These are phyloP conservation scores for Stigmatopora argus DNA, from an alignment of 2,113 vertebrate species.

Conservation along the genomic window DNA sequence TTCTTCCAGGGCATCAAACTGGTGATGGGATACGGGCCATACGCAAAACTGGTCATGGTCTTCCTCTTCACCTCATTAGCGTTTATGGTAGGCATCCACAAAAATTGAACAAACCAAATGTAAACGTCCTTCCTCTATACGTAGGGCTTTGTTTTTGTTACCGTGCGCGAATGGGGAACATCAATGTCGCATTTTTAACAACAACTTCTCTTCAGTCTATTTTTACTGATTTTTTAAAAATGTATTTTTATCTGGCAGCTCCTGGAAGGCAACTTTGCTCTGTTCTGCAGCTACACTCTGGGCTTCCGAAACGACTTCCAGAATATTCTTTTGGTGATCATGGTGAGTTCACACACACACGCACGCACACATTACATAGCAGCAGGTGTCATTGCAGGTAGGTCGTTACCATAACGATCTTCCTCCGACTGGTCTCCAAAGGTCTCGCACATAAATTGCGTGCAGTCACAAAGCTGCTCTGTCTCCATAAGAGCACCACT, in stretches of 20 bases:
- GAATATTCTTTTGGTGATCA: conserved; percentile 92
- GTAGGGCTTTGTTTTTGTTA: background rate
- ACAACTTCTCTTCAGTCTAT: background rate
- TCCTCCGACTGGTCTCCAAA: conserved; percentile 24
- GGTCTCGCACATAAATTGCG: conserved; percentile 33
- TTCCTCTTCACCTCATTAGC: conserved; percentile 94
- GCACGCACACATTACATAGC: background rate
- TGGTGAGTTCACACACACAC: conserved; percentile 71
- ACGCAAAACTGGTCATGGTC: conserved; percentile 84
- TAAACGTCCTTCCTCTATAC: background rate
- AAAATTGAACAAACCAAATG: background rate
- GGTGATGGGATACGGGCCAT: conserved; percentile 87
- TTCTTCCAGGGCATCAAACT: conserved; percentile 84
- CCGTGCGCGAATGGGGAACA: too few species aligned
- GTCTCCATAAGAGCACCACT: conserved; percentile 5
- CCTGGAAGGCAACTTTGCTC: conserved; percentile 93
- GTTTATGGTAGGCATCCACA: conserved; percentile 81
- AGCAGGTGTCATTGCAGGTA: conserved; percentile 2
- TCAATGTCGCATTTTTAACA: too few species aligned
- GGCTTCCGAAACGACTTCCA: conserved; percentile 91
- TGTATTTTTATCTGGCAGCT: conserved; percentile 68
- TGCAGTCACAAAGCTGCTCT: conserved; percentile 29
- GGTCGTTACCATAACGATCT: conserved; percentile 18
- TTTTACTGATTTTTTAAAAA: background rate
- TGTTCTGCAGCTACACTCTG: conserved; percentile 91